Conservation (phyloP, 1,140 invertebrate species). For the Rhizoglyphus robini region DNA sequence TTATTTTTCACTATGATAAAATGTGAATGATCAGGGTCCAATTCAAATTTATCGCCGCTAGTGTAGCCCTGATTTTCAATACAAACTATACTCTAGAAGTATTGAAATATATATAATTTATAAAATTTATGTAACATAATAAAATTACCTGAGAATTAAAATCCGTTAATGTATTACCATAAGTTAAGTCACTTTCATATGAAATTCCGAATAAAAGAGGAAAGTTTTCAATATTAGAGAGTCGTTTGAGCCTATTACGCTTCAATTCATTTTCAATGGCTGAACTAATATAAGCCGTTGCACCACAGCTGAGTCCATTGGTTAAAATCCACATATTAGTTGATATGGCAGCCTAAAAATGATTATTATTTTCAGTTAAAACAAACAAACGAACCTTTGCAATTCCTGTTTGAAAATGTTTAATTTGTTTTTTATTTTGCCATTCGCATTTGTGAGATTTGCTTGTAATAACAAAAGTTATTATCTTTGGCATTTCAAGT, state of each 20-base stretch:
- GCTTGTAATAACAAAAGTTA: conserved; percentile 27
- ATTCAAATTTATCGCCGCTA: conserved; percentile 26
- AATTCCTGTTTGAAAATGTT: conserved; percentile 28
- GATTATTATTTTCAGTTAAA: too few species aligned
- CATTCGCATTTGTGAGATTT: conserved; percentile 23
- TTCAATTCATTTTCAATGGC: conserved; percentile 31
- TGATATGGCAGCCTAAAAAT: conserved; percentile 34
- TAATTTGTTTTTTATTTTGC: conserved; percentile 25
- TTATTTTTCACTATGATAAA: conserved; percentile 27
- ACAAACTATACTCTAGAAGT: conserved; percentile 13
- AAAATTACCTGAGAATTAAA: not conserved
- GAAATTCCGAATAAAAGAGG: conserved; percentile 22
- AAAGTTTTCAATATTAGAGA: conserved; percentile 18
- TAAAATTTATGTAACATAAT: not conserved
- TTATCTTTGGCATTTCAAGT: conserved; percentile 26
- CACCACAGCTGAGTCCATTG: conserved; percentile 33
- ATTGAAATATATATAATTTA: not conserved
- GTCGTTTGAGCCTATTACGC: conserved; percentile 24
- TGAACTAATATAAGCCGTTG: conserved; percentile 34
- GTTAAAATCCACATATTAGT: conserved; percentile 39
- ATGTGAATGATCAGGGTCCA: conserved; percentile 29
- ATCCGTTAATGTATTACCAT: conserved; percentile 17
- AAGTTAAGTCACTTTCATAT: conserved; percentile 22
- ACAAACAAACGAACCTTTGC: too few species aligned
- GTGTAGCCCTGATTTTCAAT: conserved; percentile 27